Evolutionary conservation across 2,797 vertebrate genomes (phyloP).

Genomic region (Phrynocephalus forsythii): DNA sequence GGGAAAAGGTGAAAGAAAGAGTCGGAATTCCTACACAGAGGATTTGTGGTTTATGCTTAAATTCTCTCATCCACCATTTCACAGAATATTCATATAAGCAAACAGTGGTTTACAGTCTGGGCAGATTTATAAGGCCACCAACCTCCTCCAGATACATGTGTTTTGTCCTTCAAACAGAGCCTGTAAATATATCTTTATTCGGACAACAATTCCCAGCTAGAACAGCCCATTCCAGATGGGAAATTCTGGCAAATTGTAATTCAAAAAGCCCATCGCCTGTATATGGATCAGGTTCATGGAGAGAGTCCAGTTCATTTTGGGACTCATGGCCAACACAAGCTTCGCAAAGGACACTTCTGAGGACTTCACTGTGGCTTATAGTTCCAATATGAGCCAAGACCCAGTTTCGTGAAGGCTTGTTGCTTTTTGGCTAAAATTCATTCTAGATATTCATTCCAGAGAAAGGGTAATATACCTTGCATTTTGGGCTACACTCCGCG

Average conservation of each 20-base stretch:
- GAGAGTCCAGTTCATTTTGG: not conserved
- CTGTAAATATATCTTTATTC: not conserved
- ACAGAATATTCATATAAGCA: not conserved
- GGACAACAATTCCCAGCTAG: not conserved
- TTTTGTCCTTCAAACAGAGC: not conserved
- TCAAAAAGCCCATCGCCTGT: not conserved
- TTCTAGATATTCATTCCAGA: not conserved
- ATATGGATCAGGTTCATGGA: not conserved
- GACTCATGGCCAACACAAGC: not conserved
- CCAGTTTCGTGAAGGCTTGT: not conserved
- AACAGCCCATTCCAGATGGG: too few species aligned
- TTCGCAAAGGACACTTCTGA: not conserved
- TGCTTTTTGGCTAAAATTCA: not conserved
- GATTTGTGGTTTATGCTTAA: not conserved
- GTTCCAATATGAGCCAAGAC: not conserved
- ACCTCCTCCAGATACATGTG: not conserved
- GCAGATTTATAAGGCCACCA: not conserved
- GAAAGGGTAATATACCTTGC: not conserved
- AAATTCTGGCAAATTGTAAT: too few species aligned
- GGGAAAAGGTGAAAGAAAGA: constrained; percentile 67
- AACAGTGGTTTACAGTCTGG: not conserved
- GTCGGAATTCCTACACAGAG: constrained; percentile 48
- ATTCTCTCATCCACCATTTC: not conserved
- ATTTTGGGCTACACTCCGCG: too few species aligned
- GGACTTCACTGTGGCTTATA: not conserved